Evolutionary conservation across 2,888 invertebrate species (phyloP).

Genomic region (Teinopalpus imperialis): DNA sequence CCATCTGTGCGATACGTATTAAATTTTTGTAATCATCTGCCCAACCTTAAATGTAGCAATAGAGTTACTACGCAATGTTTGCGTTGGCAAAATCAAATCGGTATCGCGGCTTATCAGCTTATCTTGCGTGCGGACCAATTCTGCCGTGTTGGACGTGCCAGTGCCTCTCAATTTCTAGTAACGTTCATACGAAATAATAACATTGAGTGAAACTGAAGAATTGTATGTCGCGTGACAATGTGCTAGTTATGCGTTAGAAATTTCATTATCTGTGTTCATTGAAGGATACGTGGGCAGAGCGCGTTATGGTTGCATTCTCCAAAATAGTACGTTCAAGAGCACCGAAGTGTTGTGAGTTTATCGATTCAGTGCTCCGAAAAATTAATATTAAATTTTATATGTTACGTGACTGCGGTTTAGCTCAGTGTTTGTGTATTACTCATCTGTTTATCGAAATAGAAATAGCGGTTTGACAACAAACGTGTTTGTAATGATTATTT

Average conservation of each 20-base stretch:
- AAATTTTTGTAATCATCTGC: constrained; percentile 1
- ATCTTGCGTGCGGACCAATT: constrained; percentile 43
- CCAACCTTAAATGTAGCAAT: constrained; percentile 24
- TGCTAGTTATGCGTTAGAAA: constrained; percentile 36
- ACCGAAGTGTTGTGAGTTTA: constrained; percentile 15
- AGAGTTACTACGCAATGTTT: constrained; percentile 52
- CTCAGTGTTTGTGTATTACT: constrained; percentile 12
- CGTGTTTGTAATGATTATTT: background rate
- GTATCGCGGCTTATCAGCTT: constrained; percentile 77
- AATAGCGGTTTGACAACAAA: background rate
- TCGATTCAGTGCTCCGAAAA: constrained; percentile 1
- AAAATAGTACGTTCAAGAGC: constrained; percentile 21
- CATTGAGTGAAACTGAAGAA: constrained; percentile 24
- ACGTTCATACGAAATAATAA: constrained; percentile 24
- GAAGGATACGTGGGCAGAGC: constrained; percentile 27
- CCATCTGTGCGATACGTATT: background rate
- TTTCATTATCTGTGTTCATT: constrained; percentile 32
- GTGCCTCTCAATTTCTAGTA: constrained; percentile 55
- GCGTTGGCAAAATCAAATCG: constrained; percentile 51
- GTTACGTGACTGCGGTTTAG: background rate
- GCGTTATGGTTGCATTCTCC: constrained; percentile 25
- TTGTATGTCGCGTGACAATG: constrained; percentile 36
- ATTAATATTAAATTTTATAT: constrained; percentile 7
- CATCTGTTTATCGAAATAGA: background rate
- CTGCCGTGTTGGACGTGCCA: constrained; percentile 59